phyloP scores from a whole-genome alignment of 1,140 invertebrate species.

The Bilobella aurantiaca region DNA sequence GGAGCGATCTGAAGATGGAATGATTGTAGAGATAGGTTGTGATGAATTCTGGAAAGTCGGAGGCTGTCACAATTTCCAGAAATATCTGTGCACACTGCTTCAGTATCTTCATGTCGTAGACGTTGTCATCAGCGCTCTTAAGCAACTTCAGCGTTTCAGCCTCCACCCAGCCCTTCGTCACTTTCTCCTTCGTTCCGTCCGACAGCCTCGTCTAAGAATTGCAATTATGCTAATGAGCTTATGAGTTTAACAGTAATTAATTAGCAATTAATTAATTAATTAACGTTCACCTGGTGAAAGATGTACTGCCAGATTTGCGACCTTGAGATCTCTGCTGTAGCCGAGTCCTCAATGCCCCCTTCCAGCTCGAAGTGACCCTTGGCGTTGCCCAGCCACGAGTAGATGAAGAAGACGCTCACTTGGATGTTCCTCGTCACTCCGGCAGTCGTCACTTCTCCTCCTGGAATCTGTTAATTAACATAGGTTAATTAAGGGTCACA shows the following conservation, averaged over 20 bases:
- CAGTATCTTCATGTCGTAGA: background rate
- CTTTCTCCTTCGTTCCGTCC: constrained; percentile 41
- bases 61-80: constrained; percentile 45
- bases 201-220: constrained; percentile 39
- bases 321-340: constrained; percentile 61
- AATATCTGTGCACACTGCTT: constrained; percentile 44
- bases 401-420: constrained; percentile 54
- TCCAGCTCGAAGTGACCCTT: constrained; percentile 55
- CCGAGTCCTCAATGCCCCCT: constrained; percentile 58
- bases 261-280: background rate
- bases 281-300: constrained; percentile 45
- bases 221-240: constrained; percentile 5
- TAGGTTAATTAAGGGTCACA: background rate
- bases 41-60: constrained; percentile 48
- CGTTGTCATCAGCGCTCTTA: background rate
- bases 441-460: constrained; percentile 48
- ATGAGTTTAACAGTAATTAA: constrained; percentile 16
- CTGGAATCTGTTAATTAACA: constrained; percentile 48
- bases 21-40: constrained; percentile 45
- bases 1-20: constrained; percentile 17
- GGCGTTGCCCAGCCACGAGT: constrained; percentile 53
- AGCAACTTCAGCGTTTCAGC: background rate
- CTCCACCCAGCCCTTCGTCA: constrained; percentile 38
- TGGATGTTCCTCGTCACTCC: constrained; percentile 55
- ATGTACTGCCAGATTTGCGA: constrained; percentile 66